Evolutionary conservation across 2,797 vertebrate genomes (phyloP).

Genomic region (Mycteria americana): DNA sequence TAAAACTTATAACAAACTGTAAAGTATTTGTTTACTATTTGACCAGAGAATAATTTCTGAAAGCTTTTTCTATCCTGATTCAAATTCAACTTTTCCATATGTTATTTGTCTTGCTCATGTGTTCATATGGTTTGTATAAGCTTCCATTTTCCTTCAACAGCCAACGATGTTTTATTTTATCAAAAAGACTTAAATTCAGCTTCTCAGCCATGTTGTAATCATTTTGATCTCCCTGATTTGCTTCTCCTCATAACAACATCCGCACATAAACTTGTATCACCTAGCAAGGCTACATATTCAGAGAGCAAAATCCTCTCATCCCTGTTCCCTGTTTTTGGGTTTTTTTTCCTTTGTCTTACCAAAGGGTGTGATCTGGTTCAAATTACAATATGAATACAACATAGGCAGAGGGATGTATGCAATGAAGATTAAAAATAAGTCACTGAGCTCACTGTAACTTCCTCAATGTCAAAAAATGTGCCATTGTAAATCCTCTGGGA

Average conservation of each 20-base stretch:
- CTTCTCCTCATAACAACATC: background rate
- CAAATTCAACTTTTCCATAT: background rate
- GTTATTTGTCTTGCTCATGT: background rate
- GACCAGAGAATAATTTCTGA: background rate
- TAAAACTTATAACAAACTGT: background rate
- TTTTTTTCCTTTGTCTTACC: background rate
- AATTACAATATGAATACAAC: background rate
- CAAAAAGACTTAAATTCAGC: background rate
- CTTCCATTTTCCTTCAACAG: background rate
- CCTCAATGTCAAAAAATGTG: conserved; percentile 35
- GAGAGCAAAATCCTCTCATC: background rate
- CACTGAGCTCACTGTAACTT: background rate
- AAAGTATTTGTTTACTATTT: background rate
- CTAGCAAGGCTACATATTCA: background rate
- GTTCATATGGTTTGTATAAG: background rate
- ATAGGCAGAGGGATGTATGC: background rate
- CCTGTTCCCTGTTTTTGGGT: background rate
- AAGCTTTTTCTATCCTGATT: background rate
- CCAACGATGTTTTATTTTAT: background rate
- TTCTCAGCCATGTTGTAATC: background rate
- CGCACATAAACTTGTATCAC: background rate
- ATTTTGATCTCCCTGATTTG: background rate
- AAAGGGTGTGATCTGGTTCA: background rate
- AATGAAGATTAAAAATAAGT: conserved; percentile 36
- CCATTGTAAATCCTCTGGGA: conserved; percentile 9